Conservation (phyloP, 2,113 vertebrate species). For the Orycteropus afer region DNA sequence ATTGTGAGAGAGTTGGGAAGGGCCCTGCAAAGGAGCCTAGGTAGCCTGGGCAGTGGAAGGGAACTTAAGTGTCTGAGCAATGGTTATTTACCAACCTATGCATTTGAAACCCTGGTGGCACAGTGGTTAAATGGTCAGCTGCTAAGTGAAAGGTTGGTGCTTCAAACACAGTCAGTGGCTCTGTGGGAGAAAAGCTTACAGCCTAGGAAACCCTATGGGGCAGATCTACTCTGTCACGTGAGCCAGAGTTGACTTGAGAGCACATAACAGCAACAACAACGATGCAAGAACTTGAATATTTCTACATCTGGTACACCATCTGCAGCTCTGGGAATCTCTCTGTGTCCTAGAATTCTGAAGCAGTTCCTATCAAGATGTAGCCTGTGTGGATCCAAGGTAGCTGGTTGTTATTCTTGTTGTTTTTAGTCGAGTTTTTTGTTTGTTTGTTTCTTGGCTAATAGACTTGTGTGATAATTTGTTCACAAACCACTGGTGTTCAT, state of each 20-base stretch:
- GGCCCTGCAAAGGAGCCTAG: not conserved
- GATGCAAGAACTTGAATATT: not conserved
- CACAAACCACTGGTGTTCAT: not conserved
- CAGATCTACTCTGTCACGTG: not conserved
- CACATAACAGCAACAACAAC: not conserved
- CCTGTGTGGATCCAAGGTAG: not conserved
- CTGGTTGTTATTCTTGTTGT: not conserved
- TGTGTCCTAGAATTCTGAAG: not conserved
- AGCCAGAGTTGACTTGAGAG: not conserved
- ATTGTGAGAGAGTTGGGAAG: no score
- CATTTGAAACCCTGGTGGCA: no score
- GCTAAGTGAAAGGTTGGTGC: no score
- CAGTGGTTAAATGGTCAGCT: no score
- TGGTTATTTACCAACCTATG: not conserved
- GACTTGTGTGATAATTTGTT: not conserved
- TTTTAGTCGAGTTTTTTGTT: no score
- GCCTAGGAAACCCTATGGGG: not conserved
- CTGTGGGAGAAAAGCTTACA: not conserved
- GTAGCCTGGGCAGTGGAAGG: not conserved
- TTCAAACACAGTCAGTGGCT: no score
- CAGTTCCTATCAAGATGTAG: not conserved
- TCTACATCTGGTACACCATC: not conserved
- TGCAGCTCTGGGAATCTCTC: not conserved
- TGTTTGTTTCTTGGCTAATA: not conserved
- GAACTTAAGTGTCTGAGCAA: not conserved